Evolutionary conservation across 1,140 invertebrate species (phyloP).

Genomic region (Drosophila santomea): DNA sequence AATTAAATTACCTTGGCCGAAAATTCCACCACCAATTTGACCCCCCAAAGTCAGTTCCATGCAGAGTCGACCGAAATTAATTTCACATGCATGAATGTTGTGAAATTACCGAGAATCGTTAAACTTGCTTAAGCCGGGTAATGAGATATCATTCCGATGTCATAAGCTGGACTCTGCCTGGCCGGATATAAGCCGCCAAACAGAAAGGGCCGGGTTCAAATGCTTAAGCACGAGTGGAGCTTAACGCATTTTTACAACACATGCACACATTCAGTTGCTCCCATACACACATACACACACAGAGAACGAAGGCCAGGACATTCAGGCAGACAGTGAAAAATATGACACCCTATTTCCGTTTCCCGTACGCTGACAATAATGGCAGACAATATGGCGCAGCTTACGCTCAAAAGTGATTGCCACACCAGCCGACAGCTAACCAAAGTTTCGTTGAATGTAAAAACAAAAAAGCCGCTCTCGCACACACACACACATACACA

Average conservation of each 20-base stretch:
- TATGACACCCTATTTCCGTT: conserved; percentile 77
- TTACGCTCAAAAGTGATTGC: conserved; percentile 76
- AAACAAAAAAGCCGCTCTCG: conserved; percentile 44
- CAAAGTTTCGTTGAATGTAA: conserved; percentile 51
- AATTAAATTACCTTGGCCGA: conserved; percentile 7
- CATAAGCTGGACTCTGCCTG: conserved; percentile 30
- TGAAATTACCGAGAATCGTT: conserved; percentile 61
- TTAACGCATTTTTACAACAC: conserved; percentile 68
- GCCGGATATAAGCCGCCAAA: conserved; percentile 38
- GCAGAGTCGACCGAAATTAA: conserved; percentile 32
- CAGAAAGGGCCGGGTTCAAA: conserved; percentile 36
- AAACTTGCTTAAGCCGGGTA: conserved; percentile 70
- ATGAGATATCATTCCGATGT: conserved; percentile 65
- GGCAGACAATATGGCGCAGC: conserved; percentile 76
- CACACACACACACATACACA: conserved; percentile 15
- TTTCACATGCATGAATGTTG: conserved; percentile 51
- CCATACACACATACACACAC: background rate
- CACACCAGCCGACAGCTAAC: conserved; percentile 48
- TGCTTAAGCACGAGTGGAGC: conserved; percentile 63
- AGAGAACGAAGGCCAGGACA: conserved; percentile 23
- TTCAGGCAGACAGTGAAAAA: conserved; percentile 56
- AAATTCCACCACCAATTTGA: background rate
- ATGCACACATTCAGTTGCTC: background rate
- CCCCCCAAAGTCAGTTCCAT: background rate
- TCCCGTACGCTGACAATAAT: conserved; percentile 73